Evolutionary conservation across 2,113 vertebrate genomes (phyloP).

Genomic region (Archocentrus centrarchus): DNA sequence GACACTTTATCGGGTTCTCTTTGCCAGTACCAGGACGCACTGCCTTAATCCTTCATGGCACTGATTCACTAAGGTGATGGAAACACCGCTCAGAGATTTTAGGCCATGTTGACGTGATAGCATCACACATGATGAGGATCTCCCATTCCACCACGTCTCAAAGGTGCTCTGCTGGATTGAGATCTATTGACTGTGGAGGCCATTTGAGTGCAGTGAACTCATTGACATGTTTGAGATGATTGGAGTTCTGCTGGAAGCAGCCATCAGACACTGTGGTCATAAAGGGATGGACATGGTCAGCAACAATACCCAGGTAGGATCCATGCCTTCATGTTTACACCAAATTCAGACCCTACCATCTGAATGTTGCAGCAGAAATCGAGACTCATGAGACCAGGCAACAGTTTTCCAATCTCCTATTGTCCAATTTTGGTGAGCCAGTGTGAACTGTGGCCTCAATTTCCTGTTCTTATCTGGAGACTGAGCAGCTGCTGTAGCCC

Average conservation of each 20-base stretch:
- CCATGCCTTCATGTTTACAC: background rate
- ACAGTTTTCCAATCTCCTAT: background rate
- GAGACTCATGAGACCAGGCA: too few species aligned
- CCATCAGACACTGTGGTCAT: too few species aligned
- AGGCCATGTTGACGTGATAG: background rate
- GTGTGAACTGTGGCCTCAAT: background rate
- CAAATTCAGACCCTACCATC: too few species aligned
- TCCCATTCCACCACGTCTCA: background rate
- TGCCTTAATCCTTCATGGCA: background rate
- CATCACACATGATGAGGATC: background rate
- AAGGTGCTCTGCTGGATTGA: background rate
- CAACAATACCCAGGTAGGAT: background rate
- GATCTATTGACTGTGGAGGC: background rate
- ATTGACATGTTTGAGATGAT: background rate
- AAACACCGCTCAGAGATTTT: background rate
- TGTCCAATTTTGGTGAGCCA: background rate
- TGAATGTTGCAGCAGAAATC: too few species aligned
- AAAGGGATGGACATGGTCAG: background rate
- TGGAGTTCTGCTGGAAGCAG: background rate
- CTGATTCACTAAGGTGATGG: background rate
- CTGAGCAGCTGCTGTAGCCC: too few species aligned
- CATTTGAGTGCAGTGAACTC: background rate
- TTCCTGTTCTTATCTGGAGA: background rate
- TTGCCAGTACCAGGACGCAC: too few species aligned
- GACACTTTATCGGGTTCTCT: background rate